Percentiles rank a stretch among this genome's conserved stretches.
phyloP scores from a whole-genome alignment of 2,797 vertebrate genomes.

The Pseudochirops corinnae region DNA sequence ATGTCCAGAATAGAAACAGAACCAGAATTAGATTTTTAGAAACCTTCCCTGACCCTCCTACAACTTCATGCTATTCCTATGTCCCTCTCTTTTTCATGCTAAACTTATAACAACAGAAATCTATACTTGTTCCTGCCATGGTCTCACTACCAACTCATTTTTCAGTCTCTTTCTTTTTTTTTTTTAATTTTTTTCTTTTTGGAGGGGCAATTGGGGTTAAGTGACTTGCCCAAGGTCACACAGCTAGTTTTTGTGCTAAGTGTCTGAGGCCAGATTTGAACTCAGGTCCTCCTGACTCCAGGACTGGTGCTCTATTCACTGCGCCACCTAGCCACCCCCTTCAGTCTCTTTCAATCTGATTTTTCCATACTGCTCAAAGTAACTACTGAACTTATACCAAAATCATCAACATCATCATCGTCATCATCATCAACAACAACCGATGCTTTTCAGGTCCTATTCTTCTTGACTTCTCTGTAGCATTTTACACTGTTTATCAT shows the following conservation, averaged over 20 bases:
- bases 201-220: no score
- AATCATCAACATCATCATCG: background rate
- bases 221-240: no score
- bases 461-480: background rate
- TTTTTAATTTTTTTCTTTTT: no score
- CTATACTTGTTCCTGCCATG: background rate
- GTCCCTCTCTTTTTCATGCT: background rate
- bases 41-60: background rate
- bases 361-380: background rate
- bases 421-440: background rate
- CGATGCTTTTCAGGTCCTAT: background rate
- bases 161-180: no score
- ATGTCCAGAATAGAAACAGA: background rate
- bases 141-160: background rate
- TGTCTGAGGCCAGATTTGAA: no score
- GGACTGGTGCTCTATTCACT: no score
- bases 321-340: background rate
- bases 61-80: background rate
- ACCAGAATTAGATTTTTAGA: background rate
- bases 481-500: background rate
- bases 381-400: background rate
- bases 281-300: no score
- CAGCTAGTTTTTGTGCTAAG: no score
- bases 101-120: background rate
- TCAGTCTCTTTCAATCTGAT: background rate